Conservation (phyloP, 2,113 vertebrate species). For the Petrocephalus zakoni region DNA sequence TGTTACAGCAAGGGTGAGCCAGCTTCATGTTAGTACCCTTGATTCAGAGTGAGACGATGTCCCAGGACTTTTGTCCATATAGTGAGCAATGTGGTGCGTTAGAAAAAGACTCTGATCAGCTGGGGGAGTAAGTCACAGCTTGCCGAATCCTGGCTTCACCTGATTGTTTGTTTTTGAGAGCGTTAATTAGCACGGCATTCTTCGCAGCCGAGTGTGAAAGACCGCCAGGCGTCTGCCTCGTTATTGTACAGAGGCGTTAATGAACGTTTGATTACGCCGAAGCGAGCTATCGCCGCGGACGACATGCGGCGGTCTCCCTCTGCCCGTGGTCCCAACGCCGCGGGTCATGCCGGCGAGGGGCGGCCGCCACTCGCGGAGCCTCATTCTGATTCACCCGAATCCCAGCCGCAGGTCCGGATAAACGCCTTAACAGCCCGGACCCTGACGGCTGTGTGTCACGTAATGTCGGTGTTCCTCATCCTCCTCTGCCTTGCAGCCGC, state of each 20-base stretch:
- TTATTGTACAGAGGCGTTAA: constrained; percentile 15
- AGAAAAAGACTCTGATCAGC: not conserved
- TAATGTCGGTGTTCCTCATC: not conserved
- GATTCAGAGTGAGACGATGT: not conserved
- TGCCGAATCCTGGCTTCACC: not conserved
- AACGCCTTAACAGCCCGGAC: not conserved
- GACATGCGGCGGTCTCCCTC: not conserved
- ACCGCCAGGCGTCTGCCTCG: not conserved
- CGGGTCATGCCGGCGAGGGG: not conserved
- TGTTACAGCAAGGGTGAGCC: not conserved
- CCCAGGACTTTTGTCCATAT: not conserved
- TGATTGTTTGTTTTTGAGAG: not conserved
- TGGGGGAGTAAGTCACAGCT: not conserved
- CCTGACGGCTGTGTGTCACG: no score
- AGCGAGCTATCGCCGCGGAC: not conserved
- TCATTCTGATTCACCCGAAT: not conserved
- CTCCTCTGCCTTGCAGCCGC: not conserved
- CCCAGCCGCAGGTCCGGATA: not conserved
- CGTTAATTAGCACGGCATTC: not conserved
- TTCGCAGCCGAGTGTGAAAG: no score
- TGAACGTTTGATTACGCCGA: constrained; percentile 22
- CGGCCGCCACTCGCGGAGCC: rapidly evolving
- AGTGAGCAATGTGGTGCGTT: no score
- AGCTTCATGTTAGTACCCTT: not conserved
- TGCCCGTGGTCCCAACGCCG: not conserved